Percentiles rank a stretch among this genome's conserved stretches.
Conservation (phyloP, 2,888 invertebrate genomes). For the Syrista parreyssii region DNA sequence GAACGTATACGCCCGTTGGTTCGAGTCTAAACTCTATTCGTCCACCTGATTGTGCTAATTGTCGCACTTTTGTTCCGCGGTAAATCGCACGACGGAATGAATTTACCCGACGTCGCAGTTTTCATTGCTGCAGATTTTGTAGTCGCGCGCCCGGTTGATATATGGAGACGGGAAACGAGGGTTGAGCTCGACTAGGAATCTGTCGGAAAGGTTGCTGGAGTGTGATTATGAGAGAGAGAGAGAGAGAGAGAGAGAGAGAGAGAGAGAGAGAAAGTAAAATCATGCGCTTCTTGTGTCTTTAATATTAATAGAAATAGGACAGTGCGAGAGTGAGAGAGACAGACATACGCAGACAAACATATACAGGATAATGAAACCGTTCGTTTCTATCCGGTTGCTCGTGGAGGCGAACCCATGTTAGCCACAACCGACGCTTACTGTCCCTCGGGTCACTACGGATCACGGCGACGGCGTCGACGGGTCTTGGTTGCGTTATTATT, state of each 20-base stretch:
- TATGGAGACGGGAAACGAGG: not conserved
- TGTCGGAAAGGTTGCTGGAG: not conserved
- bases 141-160: not conserved
- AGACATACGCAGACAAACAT: not conserved
- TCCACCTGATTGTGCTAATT: not conserved
- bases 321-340: not conserved
- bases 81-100: not conserved
- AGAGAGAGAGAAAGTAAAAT: not conserved
- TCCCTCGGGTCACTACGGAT: not conserved
- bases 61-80: not conserved
- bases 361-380: not conserved
- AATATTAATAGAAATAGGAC: not conserved
- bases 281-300: not conserved
- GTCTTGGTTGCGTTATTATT: not conserved
- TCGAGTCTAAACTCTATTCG: not conserved
- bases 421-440: not conserved
- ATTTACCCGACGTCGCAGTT: not conserved
- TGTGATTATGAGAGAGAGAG: not conserved
- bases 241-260: too few relatives aligned
- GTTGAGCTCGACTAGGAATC: not conserved
- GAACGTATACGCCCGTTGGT: not conserved
- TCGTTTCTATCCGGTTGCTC: not conserved
- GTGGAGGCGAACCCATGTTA: not conserved
- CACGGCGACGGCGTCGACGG: not conserved
- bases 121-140: not conserved